phyloP scores from a whole-genome alignment of 2,888 invertebrate species.

The Tachystola acroxantha region DNA sequence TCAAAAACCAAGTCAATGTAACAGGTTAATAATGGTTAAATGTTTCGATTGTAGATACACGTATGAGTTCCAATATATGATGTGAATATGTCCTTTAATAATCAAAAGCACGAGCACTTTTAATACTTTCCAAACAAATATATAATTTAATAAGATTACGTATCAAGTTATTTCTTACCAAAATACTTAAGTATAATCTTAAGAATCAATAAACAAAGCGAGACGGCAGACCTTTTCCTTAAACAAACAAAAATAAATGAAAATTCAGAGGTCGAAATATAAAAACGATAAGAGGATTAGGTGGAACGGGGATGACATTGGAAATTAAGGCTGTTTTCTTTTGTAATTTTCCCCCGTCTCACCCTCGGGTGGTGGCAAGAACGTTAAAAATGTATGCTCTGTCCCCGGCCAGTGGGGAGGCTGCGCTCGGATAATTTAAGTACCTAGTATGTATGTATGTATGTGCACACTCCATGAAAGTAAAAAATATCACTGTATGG shows the following conservation, averaged over 20 bases:
- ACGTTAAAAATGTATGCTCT: constrained; percentile 74
- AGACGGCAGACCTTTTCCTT: constrained; percentile 53
- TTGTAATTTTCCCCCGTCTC: constrained; percentile 74
- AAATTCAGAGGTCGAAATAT: constrained; percentile 76
- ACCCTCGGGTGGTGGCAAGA: constrained; percentile 48
- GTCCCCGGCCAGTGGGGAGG: constrained; percentile 42
- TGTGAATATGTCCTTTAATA: not conserved
- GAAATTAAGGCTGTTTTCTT: constrained; percentile 78
- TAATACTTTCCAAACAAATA: not conserved
- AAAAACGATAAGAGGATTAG: constrained; percentile 77
- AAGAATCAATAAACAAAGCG: constrained; percentile 46
- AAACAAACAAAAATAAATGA: constrained; percentile 77
- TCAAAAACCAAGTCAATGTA: too few relatives aligned
- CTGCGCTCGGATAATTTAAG: constrained; percentile 46
- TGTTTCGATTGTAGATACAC: too few relatives aligned
- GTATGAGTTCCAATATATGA: too few relatives aligned
- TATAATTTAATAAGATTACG: constrained; percentile 10
- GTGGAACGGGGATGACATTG: constrained; percentile 77
- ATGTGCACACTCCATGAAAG: constrained; percentile 12
- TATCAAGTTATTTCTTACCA: constrained; percentile 11
- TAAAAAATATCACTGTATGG: too few relatives aligned
- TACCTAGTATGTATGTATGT: not conserved
- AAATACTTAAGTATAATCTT: constrained; percentile 30
- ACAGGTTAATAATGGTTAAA: too few relatives aligned
- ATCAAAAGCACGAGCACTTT: not conserved